Base-by-base conservation (phyloP, 1,140 invertebrate genomes). In the Atta cephalotes region DNA sequence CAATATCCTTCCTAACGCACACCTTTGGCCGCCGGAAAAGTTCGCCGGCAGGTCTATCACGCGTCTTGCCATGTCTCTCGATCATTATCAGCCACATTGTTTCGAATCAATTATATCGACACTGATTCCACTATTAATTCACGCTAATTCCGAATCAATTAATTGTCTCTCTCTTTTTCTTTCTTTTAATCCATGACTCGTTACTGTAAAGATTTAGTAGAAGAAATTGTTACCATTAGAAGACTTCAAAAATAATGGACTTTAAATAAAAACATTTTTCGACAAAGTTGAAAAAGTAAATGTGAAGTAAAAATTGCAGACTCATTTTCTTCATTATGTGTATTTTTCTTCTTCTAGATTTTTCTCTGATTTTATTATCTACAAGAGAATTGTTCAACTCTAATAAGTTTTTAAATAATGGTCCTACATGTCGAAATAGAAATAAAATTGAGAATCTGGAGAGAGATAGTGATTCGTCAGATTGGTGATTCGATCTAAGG, bases 1-100 rank as follows among this genome's bases (percentile, higher is more conserved):
- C 89, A 90, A 90, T 90, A 89, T 90, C 85, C 85, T 78, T 89
- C 89, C 80, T 60, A 84, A 90, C 53, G 65, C 81, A 70, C 60
- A 80, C 79, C 85, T 79, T 76, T 89, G 88, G 76, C 89, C 78
- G 66, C 85, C 70, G 39, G 45, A 70, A 77, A 86, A 51, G 63
- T 31, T 81, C 16, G 56, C 35, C 21, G 51, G 58, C 70, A 70
- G 58, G 28, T 77, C 56, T 60, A 28, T 79, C 74, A 49, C 68
- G 68, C 72, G 60, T 68, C 82, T 85, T 85, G 82, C 82, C 51
- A 25, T 71, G 68, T 72, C 62, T 80, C 84, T 80, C 51, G 62
- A 71, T 72, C 65, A 4, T 14, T 28, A 51, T 74, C 58, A 16
- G 9, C 10, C n/a, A 70, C 21, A n/a, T 60, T 82, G 14, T 16